Base-by-base conservation (phyloP, 92 coral and sea anemone genomes). In the Diadumene lineata region DNA sequence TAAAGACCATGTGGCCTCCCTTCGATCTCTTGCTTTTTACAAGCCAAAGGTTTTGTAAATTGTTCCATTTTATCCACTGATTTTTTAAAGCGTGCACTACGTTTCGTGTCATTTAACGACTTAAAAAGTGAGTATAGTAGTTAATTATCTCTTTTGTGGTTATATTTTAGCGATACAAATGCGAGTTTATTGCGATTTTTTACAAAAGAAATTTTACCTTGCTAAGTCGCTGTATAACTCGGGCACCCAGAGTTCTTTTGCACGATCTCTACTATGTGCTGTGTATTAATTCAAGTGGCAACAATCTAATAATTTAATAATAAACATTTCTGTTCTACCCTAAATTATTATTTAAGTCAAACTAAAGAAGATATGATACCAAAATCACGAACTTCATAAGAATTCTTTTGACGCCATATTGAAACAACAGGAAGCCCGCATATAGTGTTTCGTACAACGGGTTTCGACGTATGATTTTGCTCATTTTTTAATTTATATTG, bases 61-160 rank as follows among this genome's bases (percentile, higher is more conserved):
- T 46, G 70, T 68, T 76, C 57, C 48, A 80, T n/a, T 65, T 56
- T 69, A 29, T 56, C 24, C 1, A 31, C 43, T 50, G 44, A n/a
- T n/a, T 43, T 67, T 78, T 68, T 7, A 73, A 31, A 82, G 99
- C 97, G 91, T 86, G 97, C 97, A 92, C 99, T 78, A 78, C 97
- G 97, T 96, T 96, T 96, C 99, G 99, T 92, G 99, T 96, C 99
- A 71, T 60, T 63, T 60, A 72, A 60, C 85, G 99, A 96, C 99
- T 96, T 96, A 96, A 96, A 89, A 94, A 91, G 98, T 94, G 79
- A 91, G 98, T 86, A 84, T 13, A 82, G 77, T 21, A 31, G 19
- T 62, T 57, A 18, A 62, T 43, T 8, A 64, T 27, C 1, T 6
- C 30, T 30, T 34, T 31, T 8, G 50, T 11, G 33, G 17, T 19